Conservation (phyloP, 2,113 vertebrate genomes). For the Heloderma charlesbogerti region DNA sequence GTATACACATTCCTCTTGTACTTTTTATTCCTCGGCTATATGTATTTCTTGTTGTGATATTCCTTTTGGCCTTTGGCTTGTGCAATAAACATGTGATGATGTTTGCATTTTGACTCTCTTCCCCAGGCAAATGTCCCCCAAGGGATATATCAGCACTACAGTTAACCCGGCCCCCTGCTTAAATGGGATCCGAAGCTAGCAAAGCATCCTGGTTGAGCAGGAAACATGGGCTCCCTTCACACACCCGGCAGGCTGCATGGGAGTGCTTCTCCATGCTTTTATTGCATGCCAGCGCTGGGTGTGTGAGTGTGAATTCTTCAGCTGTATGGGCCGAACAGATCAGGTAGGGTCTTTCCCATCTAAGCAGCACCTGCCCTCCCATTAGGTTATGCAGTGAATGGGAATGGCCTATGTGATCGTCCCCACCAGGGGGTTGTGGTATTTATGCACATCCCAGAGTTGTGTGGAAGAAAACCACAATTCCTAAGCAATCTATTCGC, state of each 20-base stretch:
- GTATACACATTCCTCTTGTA: no score
- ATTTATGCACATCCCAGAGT: no score
- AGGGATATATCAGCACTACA: neutral
- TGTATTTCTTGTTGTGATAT: no score
- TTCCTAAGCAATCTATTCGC: no score
- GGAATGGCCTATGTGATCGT: neutral
- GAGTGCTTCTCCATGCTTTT: neutral
- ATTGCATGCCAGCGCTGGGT: neutral
- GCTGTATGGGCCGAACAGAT: neutral
- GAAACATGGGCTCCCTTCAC: no score
- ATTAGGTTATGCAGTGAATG: neutral
- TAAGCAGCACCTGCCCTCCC: neutral
- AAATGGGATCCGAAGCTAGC: neutral
- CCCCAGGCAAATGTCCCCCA: neutral
- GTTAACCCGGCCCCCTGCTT: neutral
- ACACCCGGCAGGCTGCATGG: neutral
- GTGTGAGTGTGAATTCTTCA: neutral
- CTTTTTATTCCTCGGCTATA: no score
- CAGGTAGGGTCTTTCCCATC: neutral
- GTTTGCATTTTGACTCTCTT: neutral
- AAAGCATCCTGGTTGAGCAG: neutral
- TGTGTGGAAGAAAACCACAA: no score
- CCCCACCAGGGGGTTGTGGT: neutral
- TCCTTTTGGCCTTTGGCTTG: no score
- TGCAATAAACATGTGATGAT: no score